These are phyloP conservation scores for Hemibagrus wyckioides DNA, from an alignment of 2,113 vertebrate species.

Conservation along the genomic window DNA sequence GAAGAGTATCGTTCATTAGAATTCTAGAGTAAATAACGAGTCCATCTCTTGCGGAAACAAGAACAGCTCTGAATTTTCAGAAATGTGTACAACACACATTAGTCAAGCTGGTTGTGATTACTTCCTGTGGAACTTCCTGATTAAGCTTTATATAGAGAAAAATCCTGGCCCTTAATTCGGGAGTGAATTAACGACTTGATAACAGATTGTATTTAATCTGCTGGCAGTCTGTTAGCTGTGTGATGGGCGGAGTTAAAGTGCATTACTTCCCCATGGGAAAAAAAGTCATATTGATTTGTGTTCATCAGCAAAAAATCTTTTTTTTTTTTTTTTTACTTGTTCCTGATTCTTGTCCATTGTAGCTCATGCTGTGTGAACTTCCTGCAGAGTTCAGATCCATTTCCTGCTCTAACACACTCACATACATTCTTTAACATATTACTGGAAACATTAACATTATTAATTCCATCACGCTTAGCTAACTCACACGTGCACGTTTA, in stretches of 20 bases:
- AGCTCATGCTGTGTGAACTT: not conserved
- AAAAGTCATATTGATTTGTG: not conserved
- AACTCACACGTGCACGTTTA: not conserved
- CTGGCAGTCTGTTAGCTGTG: not conserved
- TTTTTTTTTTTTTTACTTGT: not conserved
- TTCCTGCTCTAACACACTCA: not conserved
- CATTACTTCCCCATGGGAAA: constrained; percentile 22
- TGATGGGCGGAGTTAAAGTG: not conserved
- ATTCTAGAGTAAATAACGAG: not conserved
- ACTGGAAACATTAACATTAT: not conserved
- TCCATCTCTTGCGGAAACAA: not conserved
- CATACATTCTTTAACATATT: not conserved
- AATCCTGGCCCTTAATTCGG: not conserved
- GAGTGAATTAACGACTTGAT: not conserved
- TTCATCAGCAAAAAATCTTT: not conserved
- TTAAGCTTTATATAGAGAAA: not conserved
- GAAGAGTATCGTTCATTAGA: not conserved
- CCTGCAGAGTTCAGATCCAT: not conserved
- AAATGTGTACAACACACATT: not conserved
- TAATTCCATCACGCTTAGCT: not conserved
- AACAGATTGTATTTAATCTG: not conserved
- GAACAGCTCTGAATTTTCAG: not conserved
- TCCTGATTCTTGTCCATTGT: not conserved
- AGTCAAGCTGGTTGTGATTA: not conserved
- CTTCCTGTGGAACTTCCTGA: not conserved